Conservation (phyloP, 2,113 vertebrate species). For the Rhynchopsitta pachyrhyncha region DNA sequence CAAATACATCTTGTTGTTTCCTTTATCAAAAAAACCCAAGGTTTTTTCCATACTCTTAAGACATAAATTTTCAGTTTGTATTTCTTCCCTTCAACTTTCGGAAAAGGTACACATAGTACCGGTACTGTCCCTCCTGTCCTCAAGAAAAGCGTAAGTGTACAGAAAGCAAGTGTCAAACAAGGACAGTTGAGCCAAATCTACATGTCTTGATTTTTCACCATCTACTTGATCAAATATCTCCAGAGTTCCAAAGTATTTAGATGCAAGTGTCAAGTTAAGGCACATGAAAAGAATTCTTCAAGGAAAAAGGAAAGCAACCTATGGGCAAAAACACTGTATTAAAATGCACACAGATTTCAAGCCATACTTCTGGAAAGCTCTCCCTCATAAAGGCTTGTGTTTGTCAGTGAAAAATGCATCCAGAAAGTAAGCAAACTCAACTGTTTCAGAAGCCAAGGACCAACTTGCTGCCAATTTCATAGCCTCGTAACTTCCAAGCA, state of each 20-base stretch:
- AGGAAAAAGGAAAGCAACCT: not conserved
- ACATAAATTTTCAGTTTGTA: not conserved
- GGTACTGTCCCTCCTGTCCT: not conserved
- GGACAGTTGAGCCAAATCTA: not conserved
- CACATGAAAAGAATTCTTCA: not conserved
- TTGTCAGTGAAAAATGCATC: not conserved
- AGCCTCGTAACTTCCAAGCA: not conserved
- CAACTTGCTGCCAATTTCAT: not conserved
- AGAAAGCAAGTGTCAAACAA: not conserved
- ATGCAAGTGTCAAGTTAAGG: not conserved
- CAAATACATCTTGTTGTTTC: not conserved
- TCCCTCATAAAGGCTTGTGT: not conserved
- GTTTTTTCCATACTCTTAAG: not conserved
- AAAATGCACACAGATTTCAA: not conserved
- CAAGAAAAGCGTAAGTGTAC: not conserved
- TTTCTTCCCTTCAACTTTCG: not conserved
- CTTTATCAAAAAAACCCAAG: not conserved
- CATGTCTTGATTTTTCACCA: not conserved
- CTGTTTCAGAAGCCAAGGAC: not conserved
- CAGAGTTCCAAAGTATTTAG: not conserved
- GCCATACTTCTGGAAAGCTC: not conserved
- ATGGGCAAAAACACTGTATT: not conserved
- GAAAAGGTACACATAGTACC: not conserved
- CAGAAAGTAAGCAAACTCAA: not conserved
- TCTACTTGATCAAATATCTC: not conserved